Percentiles rank a stretch among this genome's conserved stretches.
These are phyloP conservation scores for Micromesistius poutassou DNA, from an alignment of 2,797 vertebrate species.

Conservation along the genomic window DNA sequence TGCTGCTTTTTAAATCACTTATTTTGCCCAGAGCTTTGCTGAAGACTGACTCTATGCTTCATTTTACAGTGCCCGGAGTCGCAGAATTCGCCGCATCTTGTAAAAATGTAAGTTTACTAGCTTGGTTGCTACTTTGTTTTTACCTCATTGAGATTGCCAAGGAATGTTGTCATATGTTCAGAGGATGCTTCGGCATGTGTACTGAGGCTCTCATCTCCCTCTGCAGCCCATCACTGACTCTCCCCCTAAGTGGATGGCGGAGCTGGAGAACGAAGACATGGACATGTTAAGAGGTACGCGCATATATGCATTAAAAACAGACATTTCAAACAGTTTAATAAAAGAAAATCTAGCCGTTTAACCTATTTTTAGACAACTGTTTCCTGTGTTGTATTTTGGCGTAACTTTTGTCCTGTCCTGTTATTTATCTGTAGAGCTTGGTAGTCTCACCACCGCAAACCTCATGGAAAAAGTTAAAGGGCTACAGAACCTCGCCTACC, in stretches of 20 bases:
- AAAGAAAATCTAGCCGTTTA: not conserved
- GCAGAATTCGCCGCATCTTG: conserved; percentile 96
- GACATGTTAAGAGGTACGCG: conserved; percentile 94
- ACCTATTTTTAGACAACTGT: not conserved
- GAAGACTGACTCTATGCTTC: not conserved
- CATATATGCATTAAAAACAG: conserved; percentile 6
- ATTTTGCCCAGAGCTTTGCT: not conserved
- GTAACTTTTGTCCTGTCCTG: conserved; percentile 5
- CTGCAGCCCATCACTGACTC: conserved; percentile 90
- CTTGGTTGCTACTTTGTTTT: not conserved
- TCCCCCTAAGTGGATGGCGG: conserved; percentile 98
- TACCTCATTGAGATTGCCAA: not conserved
- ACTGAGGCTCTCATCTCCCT: conserved; percentile 25
- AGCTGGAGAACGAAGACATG: conserved; percentile 94
- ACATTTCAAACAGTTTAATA: not conserved
- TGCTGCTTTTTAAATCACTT: not conserved
- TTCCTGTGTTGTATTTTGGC: not conserved
- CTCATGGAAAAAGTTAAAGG: conserved; percentile 99
- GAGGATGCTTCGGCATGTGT: not conserved
- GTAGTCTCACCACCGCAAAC: conserved; percentile 96
- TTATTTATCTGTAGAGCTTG: conserved; percentile 79
- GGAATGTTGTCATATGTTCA: not conserved
- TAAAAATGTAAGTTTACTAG: conserved; percentile 89
- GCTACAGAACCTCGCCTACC: conserved; percentile 95
- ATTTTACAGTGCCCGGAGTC: conserved; percentile 86